Percentiles rank a stretch among this genome's conserved stretches.
Evolutionary conservation across 2,113 vertebrate species (phyloP).

Genomic region (Kobus ellipsiprymnus): DNA sequence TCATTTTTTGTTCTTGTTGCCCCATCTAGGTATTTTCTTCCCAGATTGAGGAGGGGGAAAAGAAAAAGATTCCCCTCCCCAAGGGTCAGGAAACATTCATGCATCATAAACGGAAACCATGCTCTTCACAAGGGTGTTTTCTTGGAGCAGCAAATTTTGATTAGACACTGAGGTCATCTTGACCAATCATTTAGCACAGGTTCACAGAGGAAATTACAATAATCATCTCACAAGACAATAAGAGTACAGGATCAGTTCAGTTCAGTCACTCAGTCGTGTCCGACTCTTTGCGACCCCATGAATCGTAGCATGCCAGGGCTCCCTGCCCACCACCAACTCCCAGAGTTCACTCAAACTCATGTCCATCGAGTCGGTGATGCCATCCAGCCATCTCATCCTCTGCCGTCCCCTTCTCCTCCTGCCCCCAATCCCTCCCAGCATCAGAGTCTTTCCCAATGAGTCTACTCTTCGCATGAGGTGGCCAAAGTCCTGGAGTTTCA

Average conservation of each 20-base stretch:
- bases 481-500: too few relatives aligned
- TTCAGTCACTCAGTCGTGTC: fast-evolving
- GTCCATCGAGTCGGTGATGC: fast-evolving
- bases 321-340: too few relatives aligned
- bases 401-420: too few relatives aligned
- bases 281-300: fast-evolving
- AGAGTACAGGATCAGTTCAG: too few relatives aligned
- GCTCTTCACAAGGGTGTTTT: not conserved
- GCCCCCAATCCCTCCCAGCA: too few relatives aligned
- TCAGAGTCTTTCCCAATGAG: too few relatives aligned
- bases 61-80: too few relatives aligned
- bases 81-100: not conserved
- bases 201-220: fast-evolving
- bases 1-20: fast-evolving
- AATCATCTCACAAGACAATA: not conserved
- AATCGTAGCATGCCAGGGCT: too few relatives aligned
- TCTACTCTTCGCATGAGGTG: too few relatives aligned
- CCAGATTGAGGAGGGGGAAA: fast-evolving
- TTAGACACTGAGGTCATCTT: not conserved
- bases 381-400: too few relatives aligned
- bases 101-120: not conserved
- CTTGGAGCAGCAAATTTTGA: not conserved
- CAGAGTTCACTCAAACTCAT: fast-evolving
- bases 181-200: not conserved
- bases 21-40: not conserved